Base-by-base conservation (phyloP, 2,797 vertebrate genomes). In the Sebastes ruberrimus region DNA sequence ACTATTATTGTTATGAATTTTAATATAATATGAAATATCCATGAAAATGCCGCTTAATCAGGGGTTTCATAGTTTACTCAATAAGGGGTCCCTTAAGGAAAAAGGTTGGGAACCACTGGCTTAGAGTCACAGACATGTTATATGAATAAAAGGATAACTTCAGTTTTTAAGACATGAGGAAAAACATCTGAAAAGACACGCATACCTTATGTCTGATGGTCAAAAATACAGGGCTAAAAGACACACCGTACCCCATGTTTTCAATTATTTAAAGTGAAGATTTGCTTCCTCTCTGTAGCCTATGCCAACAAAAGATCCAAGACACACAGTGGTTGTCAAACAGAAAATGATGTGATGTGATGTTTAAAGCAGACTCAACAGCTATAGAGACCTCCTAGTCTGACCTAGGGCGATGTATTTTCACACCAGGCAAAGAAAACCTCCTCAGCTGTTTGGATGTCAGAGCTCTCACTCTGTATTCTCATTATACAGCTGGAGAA, bases 401-500 rank as follows among this genome's bases (percentile, higher is more conserved):
- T 86, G 84, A 84, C 85, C 76, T 61, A 53, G 52, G 56, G 77
- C 63, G 4, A 74, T 82, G 30, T 70, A 72, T 88, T 89, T 87
- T 76, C 80, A 65, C 71, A 74, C n/a, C 52, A 80, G 64, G 83
- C 74, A 66, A 86, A 87, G 74, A 89, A 82, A 66, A 81, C 62
- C 32, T 77, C 64, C 62, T 80, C 71, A 61, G 71, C 71, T 78
- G 27, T 85, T 75, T 81, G 79, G 68, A 55, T 73, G 77, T 74
- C 55, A 65, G 67, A 82, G 32, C 69, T 79, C 46, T 81, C 63
- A 61, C 75, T 87, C 70, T 81, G 78, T 77, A 49, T 88, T 89
- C 63, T 78, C 32, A 42, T 32, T 85, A 77, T 77, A 60, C 62
- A 69, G 63, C 65, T 84, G 74, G 63, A 66, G 69, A 77, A 76